A percentile compares a stretch with the other conserved stretches of the same genome.
Conservation (phyloP, 2,797 vertebrate genomes). For the Rhyacichthys aspro region DNA sequence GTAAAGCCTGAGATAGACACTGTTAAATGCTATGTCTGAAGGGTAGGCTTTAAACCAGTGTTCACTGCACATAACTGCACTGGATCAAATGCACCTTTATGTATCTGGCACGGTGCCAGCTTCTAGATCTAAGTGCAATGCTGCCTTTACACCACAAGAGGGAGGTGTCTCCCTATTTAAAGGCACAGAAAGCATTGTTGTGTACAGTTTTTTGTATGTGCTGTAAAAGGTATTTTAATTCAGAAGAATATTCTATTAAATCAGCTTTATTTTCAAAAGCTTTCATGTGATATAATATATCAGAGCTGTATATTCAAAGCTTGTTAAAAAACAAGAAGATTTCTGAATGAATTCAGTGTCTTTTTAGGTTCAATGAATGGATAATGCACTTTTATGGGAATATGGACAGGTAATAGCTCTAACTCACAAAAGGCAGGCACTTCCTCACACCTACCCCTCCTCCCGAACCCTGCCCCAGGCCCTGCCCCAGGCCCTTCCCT, state of each 20-base stretch:
- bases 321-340: constrained; percentile 17
- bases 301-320: constrained; percentile 25
- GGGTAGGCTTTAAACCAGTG: constrained; percentile 9
- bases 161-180: constrained; percentile 45
- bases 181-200: constrained; percentile 20
- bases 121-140: constrained; percentile 33
- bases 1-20: constrained; percentile 40
- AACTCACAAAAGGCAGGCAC: constrained; percentile 9
- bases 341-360: neutral
- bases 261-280: constrained; percentile 31
- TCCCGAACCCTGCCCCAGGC: constrained; percentile 9
- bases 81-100: constrained; percentile 31
- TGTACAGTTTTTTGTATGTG: constrained; percentile 21
- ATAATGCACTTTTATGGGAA: constrained; percentile 10
- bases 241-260: constrained; percentile 19
- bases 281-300: constrained; percentile 23
- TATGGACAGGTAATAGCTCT: constrained; percentile 3
- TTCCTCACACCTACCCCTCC: constrained; percentile 3
- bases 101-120: constrained; percentile 47
- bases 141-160: constrained; percentile 55
- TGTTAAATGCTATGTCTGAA: constrained; percentile 22
- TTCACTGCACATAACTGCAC: constrained; percentile 19
- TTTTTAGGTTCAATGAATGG: constrained; percentile 2
- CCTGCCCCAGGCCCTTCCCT: no score
- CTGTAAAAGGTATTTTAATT: constrained; percentile 14